Evolutionary conservation across 2,888 invertebrate species (phyloP), one percentile per base, ranked within the genome.

Genomic region (Ceraclea dissimilis): DNA sequence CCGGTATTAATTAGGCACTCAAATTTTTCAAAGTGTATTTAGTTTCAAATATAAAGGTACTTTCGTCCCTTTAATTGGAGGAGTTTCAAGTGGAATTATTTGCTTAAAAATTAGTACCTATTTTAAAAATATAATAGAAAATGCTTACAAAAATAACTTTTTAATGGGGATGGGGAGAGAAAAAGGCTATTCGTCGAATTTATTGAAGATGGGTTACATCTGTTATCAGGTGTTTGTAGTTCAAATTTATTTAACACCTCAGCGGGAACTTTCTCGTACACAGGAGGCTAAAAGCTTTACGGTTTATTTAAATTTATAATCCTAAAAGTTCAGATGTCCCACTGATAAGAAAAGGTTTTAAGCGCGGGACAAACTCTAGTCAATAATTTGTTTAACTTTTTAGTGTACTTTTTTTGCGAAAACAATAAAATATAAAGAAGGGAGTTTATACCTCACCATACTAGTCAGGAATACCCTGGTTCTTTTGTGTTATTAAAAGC

Each of bases 201-300:
- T 39, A 39, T 39, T 4, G 5, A 39, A 39, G 39, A 39, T 16
- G 13, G 39, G 39, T 39, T 39, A 39, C 16, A 8, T 39, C 8
- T 39, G 39, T 39, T 39, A 39, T 39, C 39, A 39, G 39, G 39
- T 39, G 39, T 39, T 39, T 39, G 39, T 39, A 39, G 39, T 16
- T 8, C 8, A 39, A 39, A 39, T 39, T 39, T 39, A 39, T 39
- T 39, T 39, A 39, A 39, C 39, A 39, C 39, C 39, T 39, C 39
- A 16, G 39, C 39, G 39, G 39, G 39, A 39, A 39, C 39, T 39
- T 39, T 39, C n/a, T 39, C 13, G 39, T 39, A 39, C 39, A 39
- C 8, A 13, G 39, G 13, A 13, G 39, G 39, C 39, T 39, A 39
- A 39, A 39, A 39, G 39, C 39, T 39, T 39, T n/a, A 13, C 13